phyloP scores from a whole-genome alignment of 2,113 vertebrate species.

The Pelusios castaneus region DNA sequence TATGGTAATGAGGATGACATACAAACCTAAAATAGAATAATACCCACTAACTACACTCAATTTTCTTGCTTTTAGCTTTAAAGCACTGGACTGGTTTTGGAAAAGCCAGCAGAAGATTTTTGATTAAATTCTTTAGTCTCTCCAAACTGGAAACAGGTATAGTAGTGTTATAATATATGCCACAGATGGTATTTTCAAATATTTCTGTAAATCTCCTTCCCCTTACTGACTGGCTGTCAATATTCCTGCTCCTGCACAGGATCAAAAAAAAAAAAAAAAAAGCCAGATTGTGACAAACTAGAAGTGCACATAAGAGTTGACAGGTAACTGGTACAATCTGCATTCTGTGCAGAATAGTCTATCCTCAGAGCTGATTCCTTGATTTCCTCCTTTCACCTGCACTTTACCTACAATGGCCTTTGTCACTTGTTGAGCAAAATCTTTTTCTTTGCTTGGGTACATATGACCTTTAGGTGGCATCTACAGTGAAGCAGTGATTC shows the following conservation, averaged over 20 bases:
- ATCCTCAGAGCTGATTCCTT: neutral
- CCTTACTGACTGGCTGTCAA: neutral
- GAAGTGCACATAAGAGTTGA: neutral
- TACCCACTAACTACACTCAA: neutral
- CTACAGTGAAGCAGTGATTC: constrained; percentile 8
- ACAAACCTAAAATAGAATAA: neutral
- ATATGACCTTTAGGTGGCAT: constrained; percentile 25
- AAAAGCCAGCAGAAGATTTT: neutral
- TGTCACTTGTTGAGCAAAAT: constrained; percentile 11
- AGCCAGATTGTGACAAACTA: neutral
- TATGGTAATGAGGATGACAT: neutral
- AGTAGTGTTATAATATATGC: neutral
- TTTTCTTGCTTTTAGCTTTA: neutral
- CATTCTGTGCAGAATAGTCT: neutral
- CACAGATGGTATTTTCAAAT: neutral
- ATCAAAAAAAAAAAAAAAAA: neutral
- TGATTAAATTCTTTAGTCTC: neutral
- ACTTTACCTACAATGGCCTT: neutral
- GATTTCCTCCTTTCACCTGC: neutral
- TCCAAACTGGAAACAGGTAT: neutral
- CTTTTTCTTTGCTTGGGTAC: constrained; percentile 9
- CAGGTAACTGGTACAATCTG: neutral
- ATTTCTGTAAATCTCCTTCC: neutral
- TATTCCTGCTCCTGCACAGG: neutral
- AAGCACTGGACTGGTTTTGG: neutral